Evolutionary conservation across 2,888 invertebrate genomes (phyloP).

Genomic region (Chironomus tentans): DNA sequence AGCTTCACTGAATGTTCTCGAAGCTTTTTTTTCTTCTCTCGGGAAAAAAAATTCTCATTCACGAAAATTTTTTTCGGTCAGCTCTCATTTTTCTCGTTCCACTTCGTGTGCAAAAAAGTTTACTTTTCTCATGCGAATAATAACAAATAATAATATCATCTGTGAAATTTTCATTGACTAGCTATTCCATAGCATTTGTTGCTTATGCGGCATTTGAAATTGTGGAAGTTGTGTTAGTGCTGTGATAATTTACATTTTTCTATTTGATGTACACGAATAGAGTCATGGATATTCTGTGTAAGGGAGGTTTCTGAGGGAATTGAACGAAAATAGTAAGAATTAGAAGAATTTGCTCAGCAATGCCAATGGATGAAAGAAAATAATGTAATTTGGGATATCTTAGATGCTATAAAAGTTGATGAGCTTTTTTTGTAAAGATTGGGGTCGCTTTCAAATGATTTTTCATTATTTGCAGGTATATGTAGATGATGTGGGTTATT

Average conservation of each 20-base stretch:
- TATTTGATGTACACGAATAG: not conserved
- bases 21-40: not conserved
- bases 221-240: constrained; percentile 1
- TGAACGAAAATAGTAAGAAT: no score
- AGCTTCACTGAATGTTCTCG: not conserved
- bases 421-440: no score
- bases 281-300: no score
- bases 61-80: not conserved
- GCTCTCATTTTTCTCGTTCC: not conserved
- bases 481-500: no score
- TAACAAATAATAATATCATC: constrained; percentile 12
- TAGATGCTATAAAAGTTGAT: no score
- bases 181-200: constrained; percentile 22
- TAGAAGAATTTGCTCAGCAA: no score
- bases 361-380: no score
- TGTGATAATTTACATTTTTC: not conserved
- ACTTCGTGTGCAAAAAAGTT: not conserved
- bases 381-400: no score
- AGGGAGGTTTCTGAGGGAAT: no score
- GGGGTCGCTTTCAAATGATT: no score
- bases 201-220: constrained; percentile 21
- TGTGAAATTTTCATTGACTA: constrained; percentile 25
- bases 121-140: not conserved
- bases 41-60: not conserved
- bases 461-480: no score